Evolutionary conservation across 1,140 invertebrate species (phyloP).

Genomic region (Xylocopa sonorina): DNA sequence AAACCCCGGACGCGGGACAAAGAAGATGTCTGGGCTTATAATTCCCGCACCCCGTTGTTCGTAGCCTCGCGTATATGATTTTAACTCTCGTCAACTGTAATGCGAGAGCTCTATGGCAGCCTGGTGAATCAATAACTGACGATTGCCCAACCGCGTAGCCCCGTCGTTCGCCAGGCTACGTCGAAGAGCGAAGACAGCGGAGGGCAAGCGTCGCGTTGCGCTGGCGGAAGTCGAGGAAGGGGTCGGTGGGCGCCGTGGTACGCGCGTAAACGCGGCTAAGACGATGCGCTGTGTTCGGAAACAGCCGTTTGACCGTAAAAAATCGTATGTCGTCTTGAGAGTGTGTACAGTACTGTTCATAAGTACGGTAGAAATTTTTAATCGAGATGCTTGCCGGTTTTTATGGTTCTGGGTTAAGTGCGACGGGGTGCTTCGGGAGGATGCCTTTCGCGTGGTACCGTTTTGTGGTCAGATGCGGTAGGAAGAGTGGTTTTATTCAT

Average conservation of each 20-base stretch:
- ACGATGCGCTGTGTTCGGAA: too few relatives aligned
- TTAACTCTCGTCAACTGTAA: slow-evolving; percentile 34
- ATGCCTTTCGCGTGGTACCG: too few relatives aligned
- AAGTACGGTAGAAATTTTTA: too few relatives aligned
- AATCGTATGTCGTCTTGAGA: too few relatives aligned
- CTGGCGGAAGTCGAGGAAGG: neutral
- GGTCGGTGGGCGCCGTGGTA: neutral
- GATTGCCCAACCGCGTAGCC: neutral
- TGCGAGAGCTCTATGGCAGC: slow-evolving; percentile 9
- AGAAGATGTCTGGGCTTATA: slow-evolving; percentile 19
- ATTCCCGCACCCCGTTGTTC: neutral
- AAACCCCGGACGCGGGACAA: slow-evolving; percentile 8
- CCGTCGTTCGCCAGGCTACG: neutral
- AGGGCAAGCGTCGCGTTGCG: neutral
- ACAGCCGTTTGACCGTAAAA: too few relatives aligned
- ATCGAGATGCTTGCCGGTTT: too few relatives aligned
- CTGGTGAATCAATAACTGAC: slow-evolving; percentile 44
- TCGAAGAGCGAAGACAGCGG: neutral
- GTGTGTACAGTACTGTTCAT: too few relatives aligned
- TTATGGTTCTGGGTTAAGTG: too few relatives aligned
- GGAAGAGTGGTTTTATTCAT: too few relatives aligned
- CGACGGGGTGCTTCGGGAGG: too few relatives aligned
- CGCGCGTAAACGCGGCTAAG: neutral
- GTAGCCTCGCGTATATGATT: slow-evolving; percentile 32
- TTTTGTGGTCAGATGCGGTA: too few relatives aligned